Base-by-base conservation (phyloP, 2,113 vertebrate species). In the Hippocampus barbouri region DNA sequence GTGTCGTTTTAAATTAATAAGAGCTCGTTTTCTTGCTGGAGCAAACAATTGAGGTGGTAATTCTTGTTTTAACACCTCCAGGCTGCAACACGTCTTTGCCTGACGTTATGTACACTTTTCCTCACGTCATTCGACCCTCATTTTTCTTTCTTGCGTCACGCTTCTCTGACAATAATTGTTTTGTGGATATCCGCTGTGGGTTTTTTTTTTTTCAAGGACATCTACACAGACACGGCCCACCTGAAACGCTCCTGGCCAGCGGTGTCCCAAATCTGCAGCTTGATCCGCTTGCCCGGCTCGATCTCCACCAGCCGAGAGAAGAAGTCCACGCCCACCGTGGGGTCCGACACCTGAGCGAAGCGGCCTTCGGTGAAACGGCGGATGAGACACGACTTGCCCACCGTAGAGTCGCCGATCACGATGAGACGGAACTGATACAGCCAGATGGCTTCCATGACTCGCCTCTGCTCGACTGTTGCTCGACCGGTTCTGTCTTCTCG, bases 251-350 rank as follows among this genome's bases (percentile, higher is more conserved):
- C 96, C 88, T 96, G 96, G 5, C 95, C 95, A 30, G 94, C 96
- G 0, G 94, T 96, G 88, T 96, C 95, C 95, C 95, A 95, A 87
- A 95, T 96, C 92, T 96, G 95, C 69, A 98, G 93, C 89, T 98
- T 98, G 92, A 98, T 96, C 80, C 97, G 79, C 82, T 99, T 98
- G 51, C 97, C 96, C 0, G 97, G 96, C 80, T 99, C 97, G 79
- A 98, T 97, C 92, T 98, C 97, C 88, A 98, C 96, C 90, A 98
- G 92, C 27, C 97, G 92, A 25, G 97, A 98, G 93, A 98, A 98
- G 86, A 99, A 98, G 89, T 98, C 97, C 92, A 98, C 96, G 30
- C 97, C 97, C 45, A 98, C 97, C 0, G 97, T 98, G 66, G 97
- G 97, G 90, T 98, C 96, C 0, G 96, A 98, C 84, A 96, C 96